Conservation (phyloP, 2,113 vertebrate genomes). For the Passer domesticus region DNA sequence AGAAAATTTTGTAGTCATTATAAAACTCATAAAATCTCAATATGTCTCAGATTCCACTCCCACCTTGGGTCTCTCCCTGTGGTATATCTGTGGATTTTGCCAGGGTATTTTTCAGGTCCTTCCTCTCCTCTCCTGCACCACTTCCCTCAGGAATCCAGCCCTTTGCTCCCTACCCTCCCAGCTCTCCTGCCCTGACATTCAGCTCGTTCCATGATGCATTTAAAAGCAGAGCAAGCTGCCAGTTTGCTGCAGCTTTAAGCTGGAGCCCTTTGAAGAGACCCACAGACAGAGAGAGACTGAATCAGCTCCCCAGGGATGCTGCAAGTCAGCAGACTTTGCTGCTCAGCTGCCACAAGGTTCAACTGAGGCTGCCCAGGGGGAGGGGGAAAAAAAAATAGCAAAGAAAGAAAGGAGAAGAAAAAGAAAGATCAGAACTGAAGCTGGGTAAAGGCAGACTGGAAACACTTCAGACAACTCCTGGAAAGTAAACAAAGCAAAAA, state of each 20-base stretch:
- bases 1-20: background rate
- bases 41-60: background rate
- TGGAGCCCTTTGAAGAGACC: conserved; percentile 8
- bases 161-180: background rate
- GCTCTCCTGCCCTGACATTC: background rate
- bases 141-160: background rate
- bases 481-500: conserved; percentile 32
- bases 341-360: background rate
- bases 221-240: background rate
- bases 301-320: background rate
- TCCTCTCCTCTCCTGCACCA: background rate
- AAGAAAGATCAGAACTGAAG: background rate
- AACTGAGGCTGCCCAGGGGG: background rate
- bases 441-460: background rate
- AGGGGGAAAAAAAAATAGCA: background rate
- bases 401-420: no score
- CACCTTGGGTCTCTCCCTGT: background rate
- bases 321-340: background rate
- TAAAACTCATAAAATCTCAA: background rate
- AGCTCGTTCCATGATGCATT: background rate
- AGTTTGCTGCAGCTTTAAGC: background rate
- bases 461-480: conserved; percentile 13
- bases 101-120: background rate
- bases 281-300: background rate
- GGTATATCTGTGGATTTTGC: background rate